Conservation (phyloP, 1,140 invertebrate genomes). For the Diorhabda elongata region DNA sequence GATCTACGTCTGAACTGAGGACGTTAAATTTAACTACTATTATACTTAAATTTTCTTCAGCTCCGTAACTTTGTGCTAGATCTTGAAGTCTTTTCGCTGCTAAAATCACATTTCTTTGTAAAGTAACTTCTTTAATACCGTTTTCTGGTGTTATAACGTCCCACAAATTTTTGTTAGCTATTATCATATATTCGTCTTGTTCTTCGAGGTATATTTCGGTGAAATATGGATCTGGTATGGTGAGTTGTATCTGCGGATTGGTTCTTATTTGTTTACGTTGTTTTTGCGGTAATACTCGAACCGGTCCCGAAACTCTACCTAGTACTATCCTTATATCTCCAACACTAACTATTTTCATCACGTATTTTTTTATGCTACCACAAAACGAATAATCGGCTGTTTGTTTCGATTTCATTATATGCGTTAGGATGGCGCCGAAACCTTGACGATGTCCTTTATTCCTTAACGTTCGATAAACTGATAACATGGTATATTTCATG, state of each 20-base stretch:
- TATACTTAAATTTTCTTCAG: slow-evolving; percentile 74
- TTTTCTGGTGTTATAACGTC: slow-evolving; percentile 69
- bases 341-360: slow-evolving; percentile 66
- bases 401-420: slow-evolving; percentile 59
- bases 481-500: slow-evolving; percentile 75
- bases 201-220: slow-evolving; percentile 71
- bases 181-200: slow-evolving; percentile 75
- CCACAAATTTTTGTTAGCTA: slow-evolving; percentile 76
- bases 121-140: slow-evolving; percentile 69
- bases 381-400: slow-evolving; percentile 47
- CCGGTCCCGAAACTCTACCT: slow-evolving; percentile 59
- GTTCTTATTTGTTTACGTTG: slow-evolving; percentile 58
- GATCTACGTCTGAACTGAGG: slow-evolving; percentile 62
- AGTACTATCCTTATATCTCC: slow-evolving; percentile 69
- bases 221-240: slow-evolving; percentile 69
- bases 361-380: slow-evolving; percentile 51
- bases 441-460: slow-evolving; percentile 67
- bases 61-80: slow-evolving; percentile 75
- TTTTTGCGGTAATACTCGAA: slow-evolving; percentile 54
- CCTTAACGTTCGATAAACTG: slow-evolving; percentile 69
- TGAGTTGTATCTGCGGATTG: slow-evolving; percentile 60
- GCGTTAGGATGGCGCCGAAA: slow-evolving; percentile 66
- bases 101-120: slow-evolving; percentile 68
- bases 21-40: slow-evolving; percentile 68
- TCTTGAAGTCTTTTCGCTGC: slow-evolving; percentile 78